Evolutionary conservation across 2,113 vertebrate genomes (phyloP).

Genomic region (Sinocyclocheilus anophthalmus): DNA sequence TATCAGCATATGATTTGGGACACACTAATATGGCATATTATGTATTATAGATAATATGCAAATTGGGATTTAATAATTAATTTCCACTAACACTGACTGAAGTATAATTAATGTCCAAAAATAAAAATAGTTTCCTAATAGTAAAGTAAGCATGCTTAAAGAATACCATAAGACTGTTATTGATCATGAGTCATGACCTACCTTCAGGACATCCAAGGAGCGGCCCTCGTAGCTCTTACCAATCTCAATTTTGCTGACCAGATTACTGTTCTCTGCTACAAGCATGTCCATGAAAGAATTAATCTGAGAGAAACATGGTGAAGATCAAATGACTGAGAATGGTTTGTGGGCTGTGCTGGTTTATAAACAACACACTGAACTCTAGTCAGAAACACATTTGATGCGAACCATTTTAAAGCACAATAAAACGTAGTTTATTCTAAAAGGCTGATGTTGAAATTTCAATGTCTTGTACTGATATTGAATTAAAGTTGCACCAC

Average conservation of each 20-base stretch:
- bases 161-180: not conserved
- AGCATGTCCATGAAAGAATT: constrained; percentile 86
- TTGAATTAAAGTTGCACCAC: not conserved
- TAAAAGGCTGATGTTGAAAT: not conserved
- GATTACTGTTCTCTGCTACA: constrained; percentile 78
- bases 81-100: not conserved
- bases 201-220: constrained; percentile 86
- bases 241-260: constrained; percentile 87
- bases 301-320: constrained; percentile 73
- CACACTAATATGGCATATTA: not conserved
- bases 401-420: not conserved
- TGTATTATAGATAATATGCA: not conserved
- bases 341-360: too few relatives aligned
- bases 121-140: not conserved
- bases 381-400: not conserved
- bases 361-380: not conserved
- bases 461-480: not conserved
- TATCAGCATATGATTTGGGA: not conserved
- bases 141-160: not conserved
- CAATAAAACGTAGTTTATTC: not conserved
- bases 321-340: not conserved
- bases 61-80: not conserved
- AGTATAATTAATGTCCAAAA: not conserved
- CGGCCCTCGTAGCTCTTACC: constrained; percentile 85
- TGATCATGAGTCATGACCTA: constrained; percentile 58